Base-by-base conservation (phyloP, 1,140 invertebrate species). In the Phenacoccus solenopsis region DNA sequence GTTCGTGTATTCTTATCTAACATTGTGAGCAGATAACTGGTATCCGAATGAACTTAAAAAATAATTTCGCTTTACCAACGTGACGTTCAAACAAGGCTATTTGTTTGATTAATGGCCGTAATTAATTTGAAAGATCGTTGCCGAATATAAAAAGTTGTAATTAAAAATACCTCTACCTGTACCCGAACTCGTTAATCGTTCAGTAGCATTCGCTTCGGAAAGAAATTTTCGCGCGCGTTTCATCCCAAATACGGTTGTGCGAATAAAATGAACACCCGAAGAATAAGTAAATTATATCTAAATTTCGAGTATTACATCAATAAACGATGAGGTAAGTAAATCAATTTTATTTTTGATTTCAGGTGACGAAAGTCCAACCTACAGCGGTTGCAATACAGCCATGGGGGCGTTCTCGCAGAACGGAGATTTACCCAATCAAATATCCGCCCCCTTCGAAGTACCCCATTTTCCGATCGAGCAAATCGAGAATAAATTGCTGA, bases 391-490 rank as follows among this genome's bases (percentile, higher is more conserved):
- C 25, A 68, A 64, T 27, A 25, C 24, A 28, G 10, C 61, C 27
- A 68, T 35, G 30, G 67, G 61, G 20, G 21, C 24, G 38, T 21
- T 59, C 32, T 28, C 35, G 56, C 0, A 80, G 79, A 56, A 79
- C 79, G 80, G 82, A 1, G 85, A 88, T 71, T 76, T 90, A 0
- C 86, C 89, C 30, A 95, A 95, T 79, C 91, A 95, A 80, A 88
- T 96, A 72, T 94, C 91, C 16, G 92, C 93, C 10, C 92, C 94
- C 0, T 97, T 95, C 77, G 94, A 97, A 81, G 90, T 97, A n/a
- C 93, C 94, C 0, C 92, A 96, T 79, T 98, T 96, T 80, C 95
- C 95, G 0, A 98, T 98, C 75, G 94, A 98, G 78, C 92, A 96
- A 77, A 92, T 93, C 70, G 94, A 97, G 80, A 93, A 91, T 80